Conservation (phyloP, 1,140 invertebrate genomes). For the Acromyrmex heyeri region DNA sequence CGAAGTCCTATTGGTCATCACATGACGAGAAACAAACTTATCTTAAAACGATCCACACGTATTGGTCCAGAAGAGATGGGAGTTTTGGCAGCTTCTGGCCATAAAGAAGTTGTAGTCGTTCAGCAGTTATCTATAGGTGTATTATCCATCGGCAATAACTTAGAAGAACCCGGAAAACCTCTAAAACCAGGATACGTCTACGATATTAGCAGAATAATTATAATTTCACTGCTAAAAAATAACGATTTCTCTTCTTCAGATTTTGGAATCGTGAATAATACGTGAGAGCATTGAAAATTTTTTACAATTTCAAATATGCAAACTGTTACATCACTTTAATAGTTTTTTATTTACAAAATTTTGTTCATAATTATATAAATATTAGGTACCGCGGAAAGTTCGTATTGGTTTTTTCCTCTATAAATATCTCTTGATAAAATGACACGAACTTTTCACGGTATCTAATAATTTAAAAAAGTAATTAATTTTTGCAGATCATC, state of each 20-base stretch:
- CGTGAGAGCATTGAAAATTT: too few relatives aligned
- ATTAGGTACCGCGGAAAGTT: too few relatives aligned
- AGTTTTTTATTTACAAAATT: neutral
- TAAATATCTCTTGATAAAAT: too few relatives aligned
- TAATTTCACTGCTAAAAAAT: too few relatives aligned
- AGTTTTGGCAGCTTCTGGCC: conserved; percentile 92
- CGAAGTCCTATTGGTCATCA: conserved; percentile 93
- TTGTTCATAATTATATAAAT: too few relatives aligned
- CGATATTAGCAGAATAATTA: too few relatives aligned
- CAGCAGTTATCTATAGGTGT: conserved; percentile 90
- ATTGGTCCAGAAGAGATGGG: conserved; percentile 92
- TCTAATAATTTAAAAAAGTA: neutral
- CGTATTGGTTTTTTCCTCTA: too few relatives aligned
- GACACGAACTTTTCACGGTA: too few relatives aligned
- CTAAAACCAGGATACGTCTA: too few relatives aligned
- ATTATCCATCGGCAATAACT: conserved; percentile 81
- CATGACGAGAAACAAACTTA: conserved; percentile 88
- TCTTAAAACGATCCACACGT: conserved; percentile 87
- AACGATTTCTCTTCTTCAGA: too few relatives aligned
- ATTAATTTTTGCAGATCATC: conserved; percentile 86
- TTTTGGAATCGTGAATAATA: too few relatives aligned
- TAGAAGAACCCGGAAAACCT: too few relatives aligned
- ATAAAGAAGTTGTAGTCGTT: conserved; percentile 86
- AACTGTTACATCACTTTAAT: neutral
- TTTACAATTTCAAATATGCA: neutral